Conservation (phyloP, 2,797 vertebrate species). For the Varecia variegata region DNA sequence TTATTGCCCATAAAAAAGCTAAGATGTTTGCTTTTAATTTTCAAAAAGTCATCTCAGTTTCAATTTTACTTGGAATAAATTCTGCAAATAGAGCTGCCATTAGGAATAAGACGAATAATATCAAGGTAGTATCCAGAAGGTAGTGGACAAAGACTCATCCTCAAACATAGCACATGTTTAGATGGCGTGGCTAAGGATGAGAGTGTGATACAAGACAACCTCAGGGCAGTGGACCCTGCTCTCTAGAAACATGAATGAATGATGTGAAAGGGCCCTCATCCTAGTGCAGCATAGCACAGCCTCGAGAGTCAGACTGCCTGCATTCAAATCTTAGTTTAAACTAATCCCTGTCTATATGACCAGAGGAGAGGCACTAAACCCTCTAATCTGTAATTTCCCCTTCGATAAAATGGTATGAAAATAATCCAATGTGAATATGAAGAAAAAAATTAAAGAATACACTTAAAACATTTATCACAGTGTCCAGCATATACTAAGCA, state of each 20-base stretch:
- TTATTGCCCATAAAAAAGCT: constrained; percentile 62
- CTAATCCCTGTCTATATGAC: background rate
- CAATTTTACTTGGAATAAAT: constrained; percentile 60
- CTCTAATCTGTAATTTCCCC: background rate
- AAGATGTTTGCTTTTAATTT: constrained; percentile 73
- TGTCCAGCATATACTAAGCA: background rate
- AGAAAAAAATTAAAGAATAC: background rate
- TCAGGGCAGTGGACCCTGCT: rapidly evolving
- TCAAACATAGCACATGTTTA: background rate
- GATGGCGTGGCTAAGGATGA: background rate
- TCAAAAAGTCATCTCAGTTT: constrained; percentile 64
- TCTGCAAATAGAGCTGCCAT: constrained; percentile 56
- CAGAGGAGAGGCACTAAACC: background rate
- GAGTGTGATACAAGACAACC: no score
- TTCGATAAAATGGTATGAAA: background rate
- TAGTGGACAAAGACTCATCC: background rate
- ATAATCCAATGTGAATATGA: background rate
- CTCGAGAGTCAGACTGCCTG: background rate
- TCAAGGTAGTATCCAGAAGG: background rate
- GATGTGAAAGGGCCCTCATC: background rate
- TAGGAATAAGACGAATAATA: constrained; percentile 35
- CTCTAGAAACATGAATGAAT: background rate
- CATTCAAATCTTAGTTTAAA: background rate
- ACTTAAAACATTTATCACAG: background rate
- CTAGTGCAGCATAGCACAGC: no score